Conservation (phyloP, 2,888 invertebrate species). For the Perizoma affinitatum region DNA sequence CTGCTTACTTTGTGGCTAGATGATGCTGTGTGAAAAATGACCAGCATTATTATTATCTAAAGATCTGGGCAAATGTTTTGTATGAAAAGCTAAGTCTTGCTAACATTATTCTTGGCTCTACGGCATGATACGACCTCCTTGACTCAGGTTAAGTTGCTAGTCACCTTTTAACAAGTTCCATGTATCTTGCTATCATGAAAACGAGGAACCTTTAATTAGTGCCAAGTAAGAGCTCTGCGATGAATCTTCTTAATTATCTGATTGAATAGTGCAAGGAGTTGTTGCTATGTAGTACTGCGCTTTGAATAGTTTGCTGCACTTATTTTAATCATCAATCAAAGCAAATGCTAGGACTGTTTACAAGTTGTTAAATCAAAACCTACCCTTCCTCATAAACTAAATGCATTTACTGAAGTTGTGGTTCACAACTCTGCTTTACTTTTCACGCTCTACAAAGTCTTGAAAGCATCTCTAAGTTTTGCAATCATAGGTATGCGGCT, state of each 20-base stretch:
- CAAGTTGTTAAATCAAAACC: no score
- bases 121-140: constrained; percentile 21
- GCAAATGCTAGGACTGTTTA: no score
- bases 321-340: no score
- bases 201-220: constrained; percentile 15
- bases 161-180: constrained; percentile 20
- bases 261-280: no score
- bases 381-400: not conserved
- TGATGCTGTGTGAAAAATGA: no score
- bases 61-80: not conserved
- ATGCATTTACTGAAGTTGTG: not conserved
- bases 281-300: no score
- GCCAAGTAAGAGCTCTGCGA: constrained; percentile 6
- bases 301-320: no score
- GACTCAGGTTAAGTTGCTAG: constrained; percentile 25
- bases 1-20: no score
- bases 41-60: no score
- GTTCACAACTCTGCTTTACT: constrained; percentile 8
- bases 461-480: constrained; percentile 4
- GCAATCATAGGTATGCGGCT: constrained; percentile 4
- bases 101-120: constrained; percentile 16
- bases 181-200: constrained; percentile 9
- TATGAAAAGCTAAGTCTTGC: constrained; percentile 28
- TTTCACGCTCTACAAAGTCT: not conserved
- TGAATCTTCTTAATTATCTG: not conserved